Base-by-base conservation (phyloP, 2,888 invertebrate genomes). In the Bruchidius siliquastri region DNA sequence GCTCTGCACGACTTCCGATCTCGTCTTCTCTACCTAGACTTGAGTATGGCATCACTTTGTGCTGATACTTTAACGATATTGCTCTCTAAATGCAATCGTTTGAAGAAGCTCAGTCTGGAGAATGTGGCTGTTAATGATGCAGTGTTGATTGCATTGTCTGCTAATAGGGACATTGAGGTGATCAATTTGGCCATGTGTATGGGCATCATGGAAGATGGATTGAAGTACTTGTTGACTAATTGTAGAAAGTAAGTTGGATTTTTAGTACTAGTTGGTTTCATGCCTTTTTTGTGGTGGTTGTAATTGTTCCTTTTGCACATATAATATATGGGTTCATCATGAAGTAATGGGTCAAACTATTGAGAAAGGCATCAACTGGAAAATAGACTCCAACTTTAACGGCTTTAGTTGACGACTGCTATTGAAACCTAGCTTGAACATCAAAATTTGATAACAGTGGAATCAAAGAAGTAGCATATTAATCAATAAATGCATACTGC, bases 31-130 rank as follows among this genome's bases (percentile, higher is more conserved):
- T 96, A 92, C 86, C 87, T 97, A 76, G 97, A 97, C 86, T 88
- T 97, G 18, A 95, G 96, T 83, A 94, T 96, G 92, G 90, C 92
- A 0, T 88, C 91, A 0, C 89, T 95, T 32, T 89, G 91, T 20
- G 80, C 87, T 0, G 79, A 83, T 0, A 91, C 91, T 0, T 85
- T 94, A n/a, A 88, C 88, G 80, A 84, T 85, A 67, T 83, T 91
- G 21, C 88, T 97, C 66, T 85, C 87, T 0, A 88, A 91, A 6
- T 96, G 96, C 85, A 88, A 89, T 4, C 87, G 89, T 18, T 87
- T 97, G 49, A 91, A 91, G 82, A 97, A 96, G 84, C 87, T 97
- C 2, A 97, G 97, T 80, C 85, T 97, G 73, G 98, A 98, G 85
- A 92, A 93, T 81, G 91, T 94, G 21, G 85, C 86, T 10, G 76